Base-by-base conservation (phyloP, 2,113 vertebrate species). In the Vireo altiloquus region DNA sequence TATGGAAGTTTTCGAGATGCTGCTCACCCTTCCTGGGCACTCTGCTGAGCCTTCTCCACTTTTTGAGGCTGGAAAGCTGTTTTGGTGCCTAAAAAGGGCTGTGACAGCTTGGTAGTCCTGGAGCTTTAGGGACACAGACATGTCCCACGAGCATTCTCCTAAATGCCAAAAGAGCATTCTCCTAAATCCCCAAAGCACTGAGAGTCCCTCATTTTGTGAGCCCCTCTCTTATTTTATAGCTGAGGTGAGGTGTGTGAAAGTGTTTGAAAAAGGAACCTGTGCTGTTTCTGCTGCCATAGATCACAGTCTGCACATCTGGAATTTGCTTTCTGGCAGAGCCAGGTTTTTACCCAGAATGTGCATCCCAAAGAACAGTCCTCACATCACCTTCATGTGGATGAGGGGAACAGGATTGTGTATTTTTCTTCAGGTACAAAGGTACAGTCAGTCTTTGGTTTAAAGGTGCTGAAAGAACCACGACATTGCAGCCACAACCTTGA, bases 271-370 rank as follows among this genome's bases (percentile, higher is more conserved):
- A 71, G 97, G 97, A 31, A 90, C 92, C 12, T 50, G 92, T 7
- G 98, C 97, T 86, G 65, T 98, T 70, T 98, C 98, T 21, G 94
- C 98, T 70, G 98, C 98, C 11, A 87, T 65, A 31, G 98, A 99
- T 49, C 94, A 94, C 59, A 98, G 96, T 1, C 89, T 99, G 93
- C 89, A 49, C 40, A 88, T 96, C 69, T 99, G 98, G 98, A 97
- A 97, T 65, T 84, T 98, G 47, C 89, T 81, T 27, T 98, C 94
- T 15, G 98, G 98, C 65, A 97, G 92, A 79, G 96, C 97, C 93
- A 96, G 97, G 80, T 96, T 97, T 84, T 94, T 72, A 94, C 98
- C 63, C 91, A 93, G 53, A 96, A 98, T 17, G 93, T 56, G 3
- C 82, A 79, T 23, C 89, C 92, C 7, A 11, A 82, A 13, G 94